Percentiles rank a stretch among this genome's conserved stretches.
Conservation (phyloP, 2,797 vertebrate species). For the Takifugu ocellatus region DNA sequence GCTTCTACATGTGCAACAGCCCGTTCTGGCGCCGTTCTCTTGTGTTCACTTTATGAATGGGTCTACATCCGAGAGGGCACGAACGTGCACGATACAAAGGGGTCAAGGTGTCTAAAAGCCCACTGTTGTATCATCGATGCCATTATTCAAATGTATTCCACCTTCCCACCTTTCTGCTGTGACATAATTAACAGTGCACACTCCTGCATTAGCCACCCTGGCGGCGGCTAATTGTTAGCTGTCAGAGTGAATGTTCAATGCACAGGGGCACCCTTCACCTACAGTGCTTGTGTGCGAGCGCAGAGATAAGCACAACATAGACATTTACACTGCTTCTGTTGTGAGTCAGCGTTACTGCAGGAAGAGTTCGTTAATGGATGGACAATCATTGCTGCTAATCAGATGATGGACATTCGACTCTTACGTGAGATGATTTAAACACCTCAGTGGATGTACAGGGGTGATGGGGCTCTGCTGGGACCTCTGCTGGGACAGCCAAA, state of each 20-base stretch:
- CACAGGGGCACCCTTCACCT: slow-evolving; percentile 47
- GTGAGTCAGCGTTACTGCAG: not conserved
- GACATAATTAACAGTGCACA: slow-evolving; percentile 73
- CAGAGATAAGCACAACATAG: slow-evolving; percentile 12
- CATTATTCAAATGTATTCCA: slow-evolving; percentile 77
- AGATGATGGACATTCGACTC: slow-evolving; percentile 22
- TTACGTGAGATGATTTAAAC: no score
- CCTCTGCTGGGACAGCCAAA: no score
- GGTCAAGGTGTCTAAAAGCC: slow-evolving; percentile 44
- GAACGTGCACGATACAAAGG: slow-evolving; percentile 21
- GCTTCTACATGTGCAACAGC: slow-evolving; percentile 18
- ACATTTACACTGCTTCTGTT: slow-evolving; percentile 2
- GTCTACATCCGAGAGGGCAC: slow-evolving; percentile 31
- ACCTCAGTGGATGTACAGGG: no score
- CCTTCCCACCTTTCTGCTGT: slow-evolving; percentile 68
- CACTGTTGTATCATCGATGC: slow-evolving; percentile 50
- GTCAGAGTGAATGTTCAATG: slow-evolving; percentile 65
- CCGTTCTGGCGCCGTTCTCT: slow-evolving; percentile 1
- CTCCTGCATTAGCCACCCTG: slow-evolving; percentile 68
- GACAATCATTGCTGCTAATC: slow-evolving; percentile 55
- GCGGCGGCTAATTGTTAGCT: slow-evolving; percentile 72
- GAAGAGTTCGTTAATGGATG: slow-evolving; percentile 31
- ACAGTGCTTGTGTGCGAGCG: slow-evolving; percentile 12
- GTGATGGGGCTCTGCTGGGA: no score
- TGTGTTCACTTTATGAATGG: slow-evolving; percentile 37